Evolutionary conservation across 1,140 invertebrate species (phyloP).

Genomic region (Cydia fagiglandana): DNA sequence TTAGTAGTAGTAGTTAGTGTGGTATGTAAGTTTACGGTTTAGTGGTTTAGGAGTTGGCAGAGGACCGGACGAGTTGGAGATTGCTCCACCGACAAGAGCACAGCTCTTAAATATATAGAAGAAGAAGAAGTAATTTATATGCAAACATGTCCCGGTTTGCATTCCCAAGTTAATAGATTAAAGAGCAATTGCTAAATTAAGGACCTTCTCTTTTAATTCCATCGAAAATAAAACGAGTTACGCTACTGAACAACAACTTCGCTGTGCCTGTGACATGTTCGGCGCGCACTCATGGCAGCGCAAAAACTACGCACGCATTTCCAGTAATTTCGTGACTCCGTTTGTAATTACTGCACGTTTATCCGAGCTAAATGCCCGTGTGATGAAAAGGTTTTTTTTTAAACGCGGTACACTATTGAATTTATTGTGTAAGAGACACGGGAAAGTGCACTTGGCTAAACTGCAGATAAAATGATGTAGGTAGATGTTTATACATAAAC

Average conservation of each 20-base stretch:
- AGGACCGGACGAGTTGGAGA: too few species aligned
- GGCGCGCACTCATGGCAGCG: slow-evolving; percentile 42
- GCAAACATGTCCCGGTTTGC: too few species aligned
- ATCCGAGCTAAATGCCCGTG: slow-evolving; percentile 27
- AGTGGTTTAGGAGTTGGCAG: too few species aligned
- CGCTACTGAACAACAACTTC: background rate
- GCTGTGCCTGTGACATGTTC: slow-evolving; percentile 54
- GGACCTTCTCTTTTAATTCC: background rate
- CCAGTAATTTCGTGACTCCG: slow-evolving; percentile 57
- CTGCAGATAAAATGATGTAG: background rate
- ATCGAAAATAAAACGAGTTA: background rate
- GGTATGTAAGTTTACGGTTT: too few species aligned
- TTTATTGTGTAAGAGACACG: slow-evolving; percentile 4
- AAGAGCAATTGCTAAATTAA: too few species aligned
- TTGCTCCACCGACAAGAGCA: too few species aligned
- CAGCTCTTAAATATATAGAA: too few species aligned
- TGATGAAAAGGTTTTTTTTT: slow-evolving; percentile 27
- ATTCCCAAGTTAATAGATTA: too few species aligned
- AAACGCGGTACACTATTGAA: slow-evolving; percentile 7
- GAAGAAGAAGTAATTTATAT: too few species aligned
- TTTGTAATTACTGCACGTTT: slow-evolving; percentile 51
- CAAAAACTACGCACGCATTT: slow-evolving; percentile 61
- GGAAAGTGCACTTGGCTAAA: background rate
- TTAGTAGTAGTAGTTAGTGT: too few species aligned
- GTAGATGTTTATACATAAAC: background rate